Evolutionary conservation across 2,888 invertebrate species (phyloP), one percentile per base, ranked within the genome.

Genomic region (Apamea crenata): DNA sequence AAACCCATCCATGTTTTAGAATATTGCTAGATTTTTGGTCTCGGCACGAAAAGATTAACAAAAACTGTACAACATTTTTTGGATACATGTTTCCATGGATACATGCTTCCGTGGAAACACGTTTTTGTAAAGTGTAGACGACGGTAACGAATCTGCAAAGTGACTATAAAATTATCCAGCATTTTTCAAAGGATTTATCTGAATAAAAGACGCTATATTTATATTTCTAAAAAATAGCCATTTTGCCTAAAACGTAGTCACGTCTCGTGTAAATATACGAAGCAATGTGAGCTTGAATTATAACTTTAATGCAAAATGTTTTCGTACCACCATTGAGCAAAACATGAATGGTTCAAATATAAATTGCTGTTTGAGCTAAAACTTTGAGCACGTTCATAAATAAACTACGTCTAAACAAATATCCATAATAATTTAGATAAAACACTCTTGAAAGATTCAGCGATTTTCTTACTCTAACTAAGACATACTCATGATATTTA

Each of bases 361-460:
- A 83, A 84, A 84, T 75, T 69, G 66, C 69, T 86, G 74, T 86
- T 83, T 83, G 66, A 59, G 50, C 8, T 70, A 56, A 78, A 84
- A 84, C 83, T 83, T 78, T 73, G 44, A 36, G 47, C 65, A 74
- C 74, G 61, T 53, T 68, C 50, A 75, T 78, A 86, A 77, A 86
- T 76, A 81, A 82, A 70, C 65, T 53, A 36, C 32, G 18, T 40
- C 7, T 59, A 71, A 53, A 72, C 36, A 75, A 73, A 85, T 59
- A 67, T 59, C 47, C 32, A 69, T 53, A 69, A 59, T 32, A 21
- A 61, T 29, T 32, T 84, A 53, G 10, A 40, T 5, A 32, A 47
- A 59, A 18, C 10, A 18, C 8, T 29, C 25, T 47, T 50, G 8
- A 8, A 69, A 0, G 61, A 44, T 21, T 25, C 2, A 25, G 21